These are phyloP conservation scores for Drosophila ezoana DNA, from an alignment of 2,888 invertebrate genomes.

Conservation along the genomic window DNA sequence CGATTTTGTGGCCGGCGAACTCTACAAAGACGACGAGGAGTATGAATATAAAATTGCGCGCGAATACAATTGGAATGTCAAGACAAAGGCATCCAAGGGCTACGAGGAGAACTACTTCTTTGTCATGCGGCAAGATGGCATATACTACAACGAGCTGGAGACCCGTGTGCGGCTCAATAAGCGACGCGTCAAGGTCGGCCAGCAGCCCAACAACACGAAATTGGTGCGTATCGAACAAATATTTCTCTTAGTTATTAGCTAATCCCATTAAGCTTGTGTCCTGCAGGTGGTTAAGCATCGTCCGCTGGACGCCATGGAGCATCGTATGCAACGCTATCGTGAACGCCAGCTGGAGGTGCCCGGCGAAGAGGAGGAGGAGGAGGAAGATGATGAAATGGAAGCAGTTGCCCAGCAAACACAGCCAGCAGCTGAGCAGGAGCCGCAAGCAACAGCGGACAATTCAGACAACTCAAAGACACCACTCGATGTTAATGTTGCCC, in stretches of 20 bases:
- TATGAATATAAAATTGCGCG: slow-evolving; percentile 99
- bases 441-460: slow-evolving; percentile 5
- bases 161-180: slow-evolving; percentile 97
- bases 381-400: slow-evolving; percentile 87
- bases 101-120: slow-evolving; percentile 99
- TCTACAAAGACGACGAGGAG: slow-evolving; percentile 95
- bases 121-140: slow-evolving; percentile 94
- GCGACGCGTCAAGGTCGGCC: slow-evolving; percentile 92
- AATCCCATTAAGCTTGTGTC: neutral
- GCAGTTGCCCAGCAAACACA: slow-evolving; percentile 76
- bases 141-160: slow-evolving; percentile 97
- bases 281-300: slow-evolving; percentile 91
- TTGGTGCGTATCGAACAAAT: slow-evolving; percentile 86
- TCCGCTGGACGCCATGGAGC: slow-evolving; percentile 93
- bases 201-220: slow-evolving; percentile 86
- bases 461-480: slow-evolving; percentile 21
- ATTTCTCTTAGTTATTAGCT: neutral
- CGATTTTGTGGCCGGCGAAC: slow-evolving; percentile 90
- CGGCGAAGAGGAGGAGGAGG: slow-evolving; percentile 90
- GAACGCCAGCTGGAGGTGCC: slow-evolving; percentile 95
- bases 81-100: slow-evolving; percentile 97
- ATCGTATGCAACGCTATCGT: slow-evolving; percentile 93
- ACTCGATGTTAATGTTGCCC: slow-evolving; percentile 1
- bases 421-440: slow-evolving; percentile 44
- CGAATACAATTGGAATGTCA: slow-evolving; percentile 99